Base-by-base conservation (phyloP, 1,140 invertebrate species). In the Drosophila ambigua region DNA sequence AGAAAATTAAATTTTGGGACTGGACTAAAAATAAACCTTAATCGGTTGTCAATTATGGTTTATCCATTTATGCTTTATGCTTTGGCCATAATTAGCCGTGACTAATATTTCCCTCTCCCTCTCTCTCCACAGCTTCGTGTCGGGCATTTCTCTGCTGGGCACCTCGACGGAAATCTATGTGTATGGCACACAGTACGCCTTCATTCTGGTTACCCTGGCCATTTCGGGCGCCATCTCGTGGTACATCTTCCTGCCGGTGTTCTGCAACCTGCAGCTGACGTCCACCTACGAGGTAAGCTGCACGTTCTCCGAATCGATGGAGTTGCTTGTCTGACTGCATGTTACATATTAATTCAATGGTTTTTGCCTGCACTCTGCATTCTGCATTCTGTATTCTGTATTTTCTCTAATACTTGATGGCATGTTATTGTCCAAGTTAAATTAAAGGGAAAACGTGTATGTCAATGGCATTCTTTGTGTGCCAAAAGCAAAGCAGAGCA, bases 161-260 rank as follows among this genome's bases (percentile, higher is more conserved):
- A 96, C 95, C 11, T 97, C 97, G 2, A 96, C 96, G 0, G 97
- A 98, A 92, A 95, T 97, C 61, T 98, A 98, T 87, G 94, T 95
- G 45, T 94, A 96, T 72, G 96, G 96, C 2, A 96, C 94, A 0
- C 95, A 96, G 77, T 97, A 96, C 72, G 92, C 94, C 1, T 95
- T 94, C 67, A 94, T 96, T 16, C 92, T 94, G 8, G 91, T 94
- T n/a, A 94, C 94, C 0, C 93, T 95, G 57, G 92, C 95, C 26
- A 82, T 96, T 11, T 95, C 95, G 72, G 94, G 94, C 23, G 77
- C 96, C 5, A 92, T 95, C 1, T 95, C 97, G 85, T 94, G 95
- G 2, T 94, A 94, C 74, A 92, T 97, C 4, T 97, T 95, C 85
- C 91, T 98, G 44, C 97, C 97, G 0, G 95, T 98, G 0, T 98